Conservation (phyloP, 2,797 vertebrate species). For the Synanceia verrucosa region DNA sequence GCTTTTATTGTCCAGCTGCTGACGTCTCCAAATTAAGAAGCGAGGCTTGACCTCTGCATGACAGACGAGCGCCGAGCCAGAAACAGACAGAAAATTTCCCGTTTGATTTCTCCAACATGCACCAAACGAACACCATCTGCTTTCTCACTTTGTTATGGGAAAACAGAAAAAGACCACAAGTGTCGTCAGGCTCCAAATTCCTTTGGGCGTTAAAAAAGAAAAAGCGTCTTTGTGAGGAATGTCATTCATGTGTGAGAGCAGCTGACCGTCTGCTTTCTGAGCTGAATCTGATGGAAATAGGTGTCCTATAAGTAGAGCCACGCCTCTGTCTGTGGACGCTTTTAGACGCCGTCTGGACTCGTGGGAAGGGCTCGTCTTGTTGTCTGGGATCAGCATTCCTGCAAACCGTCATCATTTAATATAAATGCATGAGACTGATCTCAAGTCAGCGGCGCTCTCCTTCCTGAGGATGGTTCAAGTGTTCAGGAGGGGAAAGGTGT, state of each 20-base stretch:
- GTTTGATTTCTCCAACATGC: slow-evolving; percentile 52
- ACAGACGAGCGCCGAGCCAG: slow-evolving; percentile 21
- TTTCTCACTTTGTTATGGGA: slow-evolving; percentile 12
- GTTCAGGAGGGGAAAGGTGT: too few species aligned
- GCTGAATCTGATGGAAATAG: slow-evolving; percentile 82
- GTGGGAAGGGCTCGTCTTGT: slow-evolving; percentile 30
- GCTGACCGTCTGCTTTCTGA: slow-evolving; percentile 81
- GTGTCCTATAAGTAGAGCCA: slow-evolving; percentile 80
- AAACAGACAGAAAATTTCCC: slow-evolving; percentile 42
- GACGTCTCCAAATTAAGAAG: slow-evolving; percentile 42
- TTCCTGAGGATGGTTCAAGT: too few species aligned
- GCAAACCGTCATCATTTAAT: too few species aligned
- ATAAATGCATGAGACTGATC: too few species aligned
- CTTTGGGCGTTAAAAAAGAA: slow-evolving; percentile 80
- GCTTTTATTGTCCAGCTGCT: slow-evolving; percentile 46
- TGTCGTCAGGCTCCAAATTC: slow-evolving; percentile 78
- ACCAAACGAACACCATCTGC: slow-evolving; percentile 51
- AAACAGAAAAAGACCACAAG: slow-evolving; percentile 61
- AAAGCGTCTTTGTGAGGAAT: slow-evolving; percentile 82
- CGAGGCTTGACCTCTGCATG: slow-evolving; percentile 33
- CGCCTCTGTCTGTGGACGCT: slow-evolving; percentile 68
- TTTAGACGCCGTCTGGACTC: slow-evolving; percentile 74
- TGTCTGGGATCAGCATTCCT: too few species aligned
- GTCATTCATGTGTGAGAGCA: slow-evolving; percentile 82
- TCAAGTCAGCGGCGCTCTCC: too few species aligned